Evolutionary conservation across 2,797 vertebrate genomes (phyloP), one percentile per base, ranked within the genome.

Genomic region (Myoxocephalus aenaeus): DNA sequence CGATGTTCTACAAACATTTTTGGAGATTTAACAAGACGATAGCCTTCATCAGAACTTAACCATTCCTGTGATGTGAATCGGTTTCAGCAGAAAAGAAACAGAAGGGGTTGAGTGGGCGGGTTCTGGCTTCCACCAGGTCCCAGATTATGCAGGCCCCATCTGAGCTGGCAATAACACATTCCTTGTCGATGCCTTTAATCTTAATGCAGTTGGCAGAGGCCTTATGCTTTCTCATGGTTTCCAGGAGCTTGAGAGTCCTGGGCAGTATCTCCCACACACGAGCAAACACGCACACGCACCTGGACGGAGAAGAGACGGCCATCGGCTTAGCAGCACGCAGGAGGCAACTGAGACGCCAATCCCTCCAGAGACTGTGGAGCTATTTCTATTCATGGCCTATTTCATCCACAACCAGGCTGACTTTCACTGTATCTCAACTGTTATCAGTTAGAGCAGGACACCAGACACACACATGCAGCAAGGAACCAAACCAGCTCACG

Each of bases 121-220:
- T 86, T 83, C 86, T 86, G 88, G 90, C 96, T 92, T 92, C 96
- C 96, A 92, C 86, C 12, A 91, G 90, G 90, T 95, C 95, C 95
- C 95, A 84, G 87, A 90, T 89, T 87, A 87, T 73, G 76, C 84
- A 80, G 89, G 79, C 85, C 89, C 95, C 96, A 0, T 95, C 94
- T 75, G 95, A 96, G 32, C 96, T 95, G 0, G 93, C 93, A 93
- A 94, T 94, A 91, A 95, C 93, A 17, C 95, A 95, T 81, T 96
- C 95, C 86, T 79, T 87, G 9, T 94, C 92, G 7, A 92, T 93
- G 85, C 92, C 94, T 92, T 93, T 96, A 68, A 95, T 91, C 90
- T 93, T 88, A 82, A 96, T 93, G 73, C 94, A 94, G 81, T 95
- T 94, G 89, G 95, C 94, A 1, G 93, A 85, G 57, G 94, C 92